These are phyloP conservation scores for Catharus ustulatus DNA, from an alignment of 2,797 vertebrate genomes.

Conservation along the genomic window DNA sequence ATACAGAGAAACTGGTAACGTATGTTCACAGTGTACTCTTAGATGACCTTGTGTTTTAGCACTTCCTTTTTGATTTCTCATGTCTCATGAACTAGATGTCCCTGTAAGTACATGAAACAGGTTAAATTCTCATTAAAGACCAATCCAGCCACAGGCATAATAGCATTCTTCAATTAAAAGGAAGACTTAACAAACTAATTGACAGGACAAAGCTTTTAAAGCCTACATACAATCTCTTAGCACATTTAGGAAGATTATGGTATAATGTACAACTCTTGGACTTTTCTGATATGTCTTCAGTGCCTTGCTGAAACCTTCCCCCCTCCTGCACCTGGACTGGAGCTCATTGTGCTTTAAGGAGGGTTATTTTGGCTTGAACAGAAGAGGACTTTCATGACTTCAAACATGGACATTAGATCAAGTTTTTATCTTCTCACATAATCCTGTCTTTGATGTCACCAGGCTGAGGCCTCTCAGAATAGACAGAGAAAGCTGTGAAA, in stretches of 20 bases:
- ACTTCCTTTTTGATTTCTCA: not conserved
- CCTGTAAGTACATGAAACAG: slow-evolving; percentile 5
- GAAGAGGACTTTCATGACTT: slow-evolving; percentile 84
- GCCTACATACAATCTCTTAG: slow-evolving; percentile 61
- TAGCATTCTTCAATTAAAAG: slow-evolving; percentile 44
- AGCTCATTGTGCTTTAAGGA: slow-evolving; percentile 72
- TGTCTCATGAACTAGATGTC: not conserved
- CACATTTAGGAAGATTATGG: slow-evolving; percentile 67
- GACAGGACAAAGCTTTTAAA: slow-evolving; percentile 64
- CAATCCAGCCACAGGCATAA: slow-evolving; percentile 35
- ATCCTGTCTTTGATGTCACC: slow-evolving; percentile 93
- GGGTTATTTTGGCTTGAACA: slow-evolving; percentile 74
- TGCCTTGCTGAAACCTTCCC: not conserved
- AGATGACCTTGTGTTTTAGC: not conserved
- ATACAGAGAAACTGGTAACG: not conserved
- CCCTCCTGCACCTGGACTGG: slow-evolving; percentile 73
- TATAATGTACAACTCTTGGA: slow-evolving; percentile 58
- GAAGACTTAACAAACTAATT: slow-evolving; percentile 70
- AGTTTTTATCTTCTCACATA: slow-evolving; percentile 88
- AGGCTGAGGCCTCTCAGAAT: slow-evolving; percentile 82
- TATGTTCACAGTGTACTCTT: not conserved
- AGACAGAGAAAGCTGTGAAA: slow-evolving; percentile 82
- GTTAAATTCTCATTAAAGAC: slow-evolving; percentile 70
- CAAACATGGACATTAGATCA: slow-evolving; percentile 90
- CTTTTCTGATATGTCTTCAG: slow-evolving; percentile 27